Conservation (phyloP, 2,113 vertebrate species). For the Apus apus region DNA sequence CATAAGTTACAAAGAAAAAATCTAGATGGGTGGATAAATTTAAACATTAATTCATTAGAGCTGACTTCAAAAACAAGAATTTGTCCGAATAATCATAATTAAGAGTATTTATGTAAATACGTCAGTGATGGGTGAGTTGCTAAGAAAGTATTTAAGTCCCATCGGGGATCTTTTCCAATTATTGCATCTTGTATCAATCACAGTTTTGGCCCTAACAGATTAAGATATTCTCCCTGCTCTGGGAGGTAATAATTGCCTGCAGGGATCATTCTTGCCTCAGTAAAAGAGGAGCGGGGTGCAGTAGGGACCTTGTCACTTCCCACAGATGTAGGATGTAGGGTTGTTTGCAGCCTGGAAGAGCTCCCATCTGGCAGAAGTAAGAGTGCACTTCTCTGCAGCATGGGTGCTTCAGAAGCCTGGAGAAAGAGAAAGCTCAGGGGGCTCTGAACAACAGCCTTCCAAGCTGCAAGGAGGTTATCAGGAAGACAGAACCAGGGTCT, state of each 20-base stretch:
- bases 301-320: not conserved
- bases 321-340: not conserved
- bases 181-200: not conserved
- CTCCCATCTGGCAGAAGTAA: not conserved
- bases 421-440: not conserved
- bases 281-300: not conserved
- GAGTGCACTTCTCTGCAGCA: not conserved
- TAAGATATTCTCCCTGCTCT: not conserved
- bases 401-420: not conserved
- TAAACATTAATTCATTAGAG: slow-evolving; percentile 10
- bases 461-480: not conserved
- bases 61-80: not conserved
- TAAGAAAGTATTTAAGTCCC: not conserved
- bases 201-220: not conserved
- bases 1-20: not conserved
- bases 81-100: not conserved
- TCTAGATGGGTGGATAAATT: not conserved
- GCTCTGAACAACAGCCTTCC: not conserved
- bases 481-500: not conserved
- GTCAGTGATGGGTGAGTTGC: not conserved
- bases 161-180: not conserved
- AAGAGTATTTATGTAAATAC: not conserved
- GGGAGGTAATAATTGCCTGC: not conserved
- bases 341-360: not conserved
- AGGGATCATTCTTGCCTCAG: not conserved